phyloP scores from a whole-genome alignment of 2,113 vertebrate species.

The Copsychus sechellarum region DNA sequence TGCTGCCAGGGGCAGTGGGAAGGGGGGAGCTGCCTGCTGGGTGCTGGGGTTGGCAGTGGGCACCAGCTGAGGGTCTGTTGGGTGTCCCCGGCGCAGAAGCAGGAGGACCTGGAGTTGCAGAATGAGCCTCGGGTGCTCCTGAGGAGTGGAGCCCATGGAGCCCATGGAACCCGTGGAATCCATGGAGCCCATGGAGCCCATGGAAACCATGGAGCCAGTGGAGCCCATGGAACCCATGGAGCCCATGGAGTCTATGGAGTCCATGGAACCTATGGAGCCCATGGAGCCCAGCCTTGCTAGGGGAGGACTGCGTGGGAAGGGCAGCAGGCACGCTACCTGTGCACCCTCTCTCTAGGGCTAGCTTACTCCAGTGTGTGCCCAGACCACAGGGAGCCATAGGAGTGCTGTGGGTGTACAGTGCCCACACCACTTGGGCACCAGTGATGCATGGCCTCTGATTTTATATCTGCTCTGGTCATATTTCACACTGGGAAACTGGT shows the following conservation, averaged over 20 bases:
- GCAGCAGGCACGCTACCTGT: not conserved
- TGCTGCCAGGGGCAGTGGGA: not conserved
- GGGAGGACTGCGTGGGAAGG: not conserved
- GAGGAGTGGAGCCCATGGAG: accelerated
- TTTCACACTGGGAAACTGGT: too few species aligned
- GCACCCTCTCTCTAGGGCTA: accelerated
- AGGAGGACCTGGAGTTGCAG: accelerated
- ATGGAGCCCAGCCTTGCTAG: not conserved
- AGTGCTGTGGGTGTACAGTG: not conserved
- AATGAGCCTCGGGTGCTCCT: accelerated
- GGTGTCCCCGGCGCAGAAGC: not conserved
- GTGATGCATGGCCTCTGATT: too few species aligned
- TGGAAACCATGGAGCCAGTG: too few species aligned
- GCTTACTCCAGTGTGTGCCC: accelerated
- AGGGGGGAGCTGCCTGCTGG: not conserved
- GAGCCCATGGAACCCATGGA: accelerated
- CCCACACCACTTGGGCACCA: too few species aligned
- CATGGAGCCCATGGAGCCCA: too few species aligned
- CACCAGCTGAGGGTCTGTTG: accelerated
- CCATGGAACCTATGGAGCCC: too few species aligned
- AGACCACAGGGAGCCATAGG: not conserved
- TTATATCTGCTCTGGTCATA: too few species aligned
- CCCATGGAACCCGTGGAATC: too few species aligned
- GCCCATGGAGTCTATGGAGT: too few species aligned
- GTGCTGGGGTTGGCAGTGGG: not conserved